Conservation (phyloP, 1,140 invertebrate species). For the Capitella teleta region DNA sequence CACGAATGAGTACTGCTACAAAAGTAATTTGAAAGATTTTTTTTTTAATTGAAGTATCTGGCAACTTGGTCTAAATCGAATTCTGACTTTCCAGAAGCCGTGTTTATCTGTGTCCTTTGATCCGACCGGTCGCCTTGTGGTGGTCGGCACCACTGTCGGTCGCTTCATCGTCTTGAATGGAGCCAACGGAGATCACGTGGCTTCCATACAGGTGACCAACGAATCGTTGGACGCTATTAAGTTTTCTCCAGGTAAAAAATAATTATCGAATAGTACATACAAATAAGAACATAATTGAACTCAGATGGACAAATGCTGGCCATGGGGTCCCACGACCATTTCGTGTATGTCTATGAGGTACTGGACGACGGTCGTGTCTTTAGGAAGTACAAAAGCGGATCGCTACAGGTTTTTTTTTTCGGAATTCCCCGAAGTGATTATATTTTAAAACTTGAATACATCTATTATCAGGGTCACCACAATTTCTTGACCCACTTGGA, state of each 20-base stretch:
- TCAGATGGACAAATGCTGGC: conserved; percentile 65
- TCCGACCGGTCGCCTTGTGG: conserved; percentile 20
- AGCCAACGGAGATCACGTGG: conserved; percentile 65
- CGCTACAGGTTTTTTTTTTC: too few relatives aligned
- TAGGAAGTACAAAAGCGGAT: too few relatives aligned
- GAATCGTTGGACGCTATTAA: conserved; percentile 60
- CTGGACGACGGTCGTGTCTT: conserved; percentile 50
- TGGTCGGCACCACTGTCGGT: conserved; percentile 58
- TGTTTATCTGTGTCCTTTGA: conserved; percentile 59
- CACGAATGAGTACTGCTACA: too few relatives aligned
- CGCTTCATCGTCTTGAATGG: conserved; percentile 73
- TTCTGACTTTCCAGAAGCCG: conserved; percentile 54
- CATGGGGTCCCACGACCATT: conserved; percentile 74
- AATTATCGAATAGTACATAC: background rate
- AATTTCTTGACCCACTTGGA: conserved; percentile 81
- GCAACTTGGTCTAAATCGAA: conserved; percentile 3
- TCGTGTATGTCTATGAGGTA: conserved; percentile 69
- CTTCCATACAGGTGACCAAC: conserved; percentile 71
- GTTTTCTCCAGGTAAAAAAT: conserved; percentile 66
- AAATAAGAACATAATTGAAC: too few relatives aligned
- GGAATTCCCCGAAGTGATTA: too few relatives aligned
- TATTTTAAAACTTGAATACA: background rate
- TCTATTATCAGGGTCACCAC: conserved; percentile 56
- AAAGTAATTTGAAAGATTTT: too few relatives aligned
- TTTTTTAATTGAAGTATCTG: too few relatives aligned